Evolutionary conservation across 2,113 vertebrate species (phyloP).

Genomic region (Pteropus alecto): DNA sequence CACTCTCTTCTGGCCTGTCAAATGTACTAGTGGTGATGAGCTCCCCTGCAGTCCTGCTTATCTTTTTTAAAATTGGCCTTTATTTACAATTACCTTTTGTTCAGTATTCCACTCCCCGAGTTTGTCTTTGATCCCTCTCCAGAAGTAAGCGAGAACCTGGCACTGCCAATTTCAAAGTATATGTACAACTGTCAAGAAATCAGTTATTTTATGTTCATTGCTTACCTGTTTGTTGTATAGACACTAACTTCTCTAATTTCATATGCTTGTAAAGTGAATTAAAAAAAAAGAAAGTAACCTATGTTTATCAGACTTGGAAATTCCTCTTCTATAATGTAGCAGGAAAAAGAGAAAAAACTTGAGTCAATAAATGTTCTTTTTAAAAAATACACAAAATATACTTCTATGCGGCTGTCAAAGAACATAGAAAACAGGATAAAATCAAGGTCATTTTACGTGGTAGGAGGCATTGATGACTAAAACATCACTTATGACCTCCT

Average conservation of each 20-base stretch:
- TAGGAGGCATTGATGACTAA: slow-evolving; percentile 54
- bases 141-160: background rate
- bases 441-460: slow-evolving; percentile 40
- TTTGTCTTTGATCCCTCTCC: background rate
- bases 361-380: background rate
- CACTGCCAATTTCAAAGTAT: background rate
- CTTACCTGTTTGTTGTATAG: background rate
- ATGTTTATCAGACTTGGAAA: background rate
- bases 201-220: background rate
- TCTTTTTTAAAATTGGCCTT: background rate
- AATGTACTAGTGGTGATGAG: background rate
- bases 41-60: background rate
- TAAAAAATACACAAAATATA: background rate
- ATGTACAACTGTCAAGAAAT: background rate
- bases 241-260: background rate
- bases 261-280: background rate
- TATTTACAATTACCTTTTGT: background rate
- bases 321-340: background rate
- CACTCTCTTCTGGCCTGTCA: background rate
- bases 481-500: background rate
- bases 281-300: background rate
- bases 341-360: accelerated
- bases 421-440: slow-evolving; percentile 34
- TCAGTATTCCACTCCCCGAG: background rate
- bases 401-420: background rate